phyloP scores from a whole-genome alignment of 2,888 invertebrate species.

The Schrankia costaestrigalis region DNA sequence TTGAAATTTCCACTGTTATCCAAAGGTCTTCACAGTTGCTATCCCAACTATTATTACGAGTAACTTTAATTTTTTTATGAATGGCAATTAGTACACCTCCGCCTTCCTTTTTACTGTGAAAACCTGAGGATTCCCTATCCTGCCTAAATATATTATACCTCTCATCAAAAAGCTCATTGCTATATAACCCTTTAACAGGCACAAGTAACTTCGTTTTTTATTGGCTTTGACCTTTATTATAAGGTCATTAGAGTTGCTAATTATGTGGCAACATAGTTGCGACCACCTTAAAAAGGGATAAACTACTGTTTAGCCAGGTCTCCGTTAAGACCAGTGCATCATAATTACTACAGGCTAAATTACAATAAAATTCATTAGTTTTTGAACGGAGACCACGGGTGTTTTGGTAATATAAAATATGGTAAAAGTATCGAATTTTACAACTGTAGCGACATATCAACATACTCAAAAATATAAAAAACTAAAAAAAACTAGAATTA shows the following conservation, averaged over 20 bases:
- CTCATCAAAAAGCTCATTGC: constrained; percentile 5
- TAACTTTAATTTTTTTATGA: not conserved
- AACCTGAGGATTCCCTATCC: constrained; percentile 4
- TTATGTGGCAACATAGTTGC: too few species aligned
- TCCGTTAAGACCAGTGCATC: not conserved
- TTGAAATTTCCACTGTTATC: too few species aligned
- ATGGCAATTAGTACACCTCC: constrained; percentile 7
- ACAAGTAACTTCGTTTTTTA: too few species aligned
- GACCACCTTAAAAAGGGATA: too few species aligned
- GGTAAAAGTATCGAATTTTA: not conserved
- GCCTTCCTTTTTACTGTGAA: constrained; percentile 3
- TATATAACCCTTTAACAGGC: too few species aligned
- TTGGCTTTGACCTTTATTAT: too few species aligned
- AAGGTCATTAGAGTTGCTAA: too few species aligned
- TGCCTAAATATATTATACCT: constrained; percentile 6
- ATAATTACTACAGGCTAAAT: not conserved
- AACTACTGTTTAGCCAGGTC: not conserved
- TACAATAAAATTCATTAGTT: not conserved
- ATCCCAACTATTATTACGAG: constrained; percentile 1
- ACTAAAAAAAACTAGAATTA: not conserved
- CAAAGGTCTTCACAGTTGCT: constrained; percentile 5
- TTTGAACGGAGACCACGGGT: not conserved
- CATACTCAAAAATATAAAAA: not conserved
- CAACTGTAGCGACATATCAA: not conserved
- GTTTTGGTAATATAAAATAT: not conserved